Conservation (phyloP, 2,797 vertebrate genomes). For the Tangara arthus region DNA sequence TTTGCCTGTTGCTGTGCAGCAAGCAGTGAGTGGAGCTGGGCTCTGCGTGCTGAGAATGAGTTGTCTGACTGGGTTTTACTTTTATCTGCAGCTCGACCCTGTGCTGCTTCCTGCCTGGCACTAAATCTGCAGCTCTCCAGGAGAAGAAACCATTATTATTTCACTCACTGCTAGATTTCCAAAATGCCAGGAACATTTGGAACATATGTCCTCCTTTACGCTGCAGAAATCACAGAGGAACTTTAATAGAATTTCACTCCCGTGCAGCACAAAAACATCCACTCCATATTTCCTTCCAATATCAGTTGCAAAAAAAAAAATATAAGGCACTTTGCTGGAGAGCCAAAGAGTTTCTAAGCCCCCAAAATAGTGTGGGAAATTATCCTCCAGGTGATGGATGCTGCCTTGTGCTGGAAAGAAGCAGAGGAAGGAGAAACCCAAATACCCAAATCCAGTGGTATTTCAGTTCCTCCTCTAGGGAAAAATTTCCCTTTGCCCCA, state of each 20-base stretch:
- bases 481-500: background rate
- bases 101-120: background rate
- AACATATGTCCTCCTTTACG: background rate
- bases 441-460: background rate
- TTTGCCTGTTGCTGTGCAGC: background rate
- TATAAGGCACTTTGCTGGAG: background rate
- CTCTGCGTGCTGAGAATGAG: background rate
- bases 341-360: background rate
- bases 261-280: background rate
- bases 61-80: background rate
- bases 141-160: background rate
- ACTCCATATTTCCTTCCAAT: background rate
- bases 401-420: background rate
- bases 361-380: background rate
- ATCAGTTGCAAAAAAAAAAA: background rate
- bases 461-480: background rate
- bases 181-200: background rate
- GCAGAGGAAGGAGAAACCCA: background rate
- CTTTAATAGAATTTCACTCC: background rate
- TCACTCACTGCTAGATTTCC: background rate
- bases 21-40: background rate
- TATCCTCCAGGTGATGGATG: background rate
- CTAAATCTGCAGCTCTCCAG: background rate
- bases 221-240: background rate
- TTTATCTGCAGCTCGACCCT: background rate